Evolutionary conservation across 2,888 invertebrate species (phyloP).

Genomic region (Aphodius sticticus): DNA sequence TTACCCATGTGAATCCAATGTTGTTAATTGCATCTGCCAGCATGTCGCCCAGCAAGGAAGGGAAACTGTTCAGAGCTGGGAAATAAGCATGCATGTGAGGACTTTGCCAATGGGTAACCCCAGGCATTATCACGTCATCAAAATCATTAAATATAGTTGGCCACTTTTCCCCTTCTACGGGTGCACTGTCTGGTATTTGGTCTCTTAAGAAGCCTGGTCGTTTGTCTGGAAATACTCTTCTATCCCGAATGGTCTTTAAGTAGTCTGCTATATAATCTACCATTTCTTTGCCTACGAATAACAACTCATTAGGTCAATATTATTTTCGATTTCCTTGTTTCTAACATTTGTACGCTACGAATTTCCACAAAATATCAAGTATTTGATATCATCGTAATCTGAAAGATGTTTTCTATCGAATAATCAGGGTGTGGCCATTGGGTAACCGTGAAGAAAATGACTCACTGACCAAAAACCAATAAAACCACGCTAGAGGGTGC

Average conservation of each 20-base stretch:
- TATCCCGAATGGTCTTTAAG: slow-evolving; percentile 86
- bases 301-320: no score
- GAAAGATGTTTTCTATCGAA: no score
- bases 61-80: slow-evolving; percentile 92
- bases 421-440: no score
- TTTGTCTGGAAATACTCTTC: slow-evolving; percentile 92
- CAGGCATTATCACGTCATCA: slow-evolving; percentile 95
- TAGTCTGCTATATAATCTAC: slow-evolving; percentile 99
- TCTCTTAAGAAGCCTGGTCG: slow-evolving; percentile 93
- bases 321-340: no score
- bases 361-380: no score
- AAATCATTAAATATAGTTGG: slow-evolving; percentile 92
- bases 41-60: slow-evolving; percentile 96
- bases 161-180: slow-evolving; percentile 88
- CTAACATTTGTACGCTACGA: no score
- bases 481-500: no score
- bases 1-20: slow-evolving; percentile 96
- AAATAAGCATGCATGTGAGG: slow-evolving; percentile 99
- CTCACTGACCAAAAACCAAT: no score
- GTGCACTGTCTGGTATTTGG: slow-evolving; percentile 86
- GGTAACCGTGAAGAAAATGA: no score
- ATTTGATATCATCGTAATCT: no score
- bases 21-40: slow-evolving; percentile 93
- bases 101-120: slow-evolving; percentile 96
- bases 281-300: slow-evolving; percentile 94